Evolutionary conservation across 2,797 vertebrate genomes (phyloP).

Genomic region (Siniperca scherzeri): DNA sequence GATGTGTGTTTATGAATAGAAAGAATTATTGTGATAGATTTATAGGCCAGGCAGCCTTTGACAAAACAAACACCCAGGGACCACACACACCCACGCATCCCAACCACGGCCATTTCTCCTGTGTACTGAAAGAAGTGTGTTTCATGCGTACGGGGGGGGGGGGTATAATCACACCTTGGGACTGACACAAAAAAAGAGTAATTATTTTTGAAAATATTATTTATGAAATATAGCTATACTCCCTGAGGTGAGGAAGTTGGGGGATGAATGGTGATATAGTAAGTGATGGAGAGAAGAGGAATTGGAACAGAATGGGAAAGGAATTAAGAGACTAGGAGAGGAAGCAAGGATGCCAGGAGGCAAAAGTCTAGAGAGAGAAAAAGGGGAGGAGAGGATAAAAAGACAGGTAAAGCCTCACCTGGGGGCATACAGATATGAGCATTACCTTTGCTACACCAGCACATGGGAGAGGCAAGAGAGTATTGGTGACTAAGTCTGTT

Average conservation of each 20-base stretch:
- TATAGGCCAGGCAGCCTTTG: slow-evolving; percentile 26
- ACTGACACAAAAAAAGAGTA: slow-evolving; percentile 5
- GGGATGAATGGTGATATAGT: not conserved
- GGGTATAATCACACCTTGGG: not conserved
- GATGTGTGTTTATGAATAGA: slow-evolving; percentile 52
- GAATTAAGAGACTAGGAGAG: not conserved
- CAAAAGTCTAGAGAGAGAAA: not conserved
- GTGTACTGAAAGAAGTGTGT: slow-evolving; percentile 9
- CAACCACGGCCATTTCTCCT: not conserved
- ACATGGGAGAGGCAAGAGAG: not conserved
- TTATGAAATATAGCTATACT: slow-evolving; percentile 22
- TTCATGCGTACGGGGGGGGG: not conserved
- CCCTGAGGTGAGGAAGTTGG: not conserved
- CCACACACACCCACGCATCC: slow-evolving; percentile 10
- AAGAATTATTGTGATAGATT: slow-evolving; percentile 39
- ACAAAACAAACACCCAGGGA: slow-evolving; percentile 33
- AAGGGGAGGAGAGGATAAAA: not conserved
- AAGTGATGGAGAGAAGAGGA: not conserved
- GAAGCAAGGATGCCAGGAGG: not conserved
- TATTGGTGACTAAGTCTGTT: slow-evolving; percentile 16
- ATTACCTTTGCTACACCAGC: not conserved
- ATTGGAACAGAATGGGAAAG: not conserved
- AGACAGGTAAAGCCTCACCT: slow-evolving; percentile 24
- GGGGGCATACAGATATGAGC: slow-evolving; percentile 5
- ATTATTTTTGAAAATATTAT: slow-evolving; percentile 27